Evolutionary conservation across 1,140 invertebrate genomes (phyloP).

Genomic region (Mylabris phalerata): DNA sequence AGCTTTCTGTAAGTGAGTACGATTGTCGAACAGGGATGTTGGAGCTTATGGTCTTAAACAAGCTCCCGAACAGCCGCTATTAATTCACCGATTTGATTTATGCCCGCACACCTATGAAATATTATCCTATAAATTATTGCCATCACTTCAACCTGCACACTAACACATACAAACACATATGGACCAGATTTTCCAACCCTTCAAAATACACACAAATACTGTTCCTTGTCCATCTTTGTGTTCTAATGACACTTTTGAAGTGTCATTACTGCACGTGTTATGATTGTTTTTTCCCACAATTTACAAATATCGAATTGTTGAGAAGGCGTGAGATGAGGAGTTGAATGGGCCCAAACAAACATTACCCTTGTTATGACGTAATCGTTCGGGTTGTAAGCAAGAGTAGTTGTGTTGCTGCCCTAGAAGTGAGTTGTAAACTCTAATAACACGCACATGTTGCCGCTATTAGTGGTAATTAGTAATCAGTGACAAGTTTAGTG

Average conservation of each 20-base stretch:
- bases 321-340: conserved; percentile 2
- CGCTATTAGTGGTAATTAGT: conserved; percentile 32
- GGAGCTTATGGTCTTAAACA: conserved; percentile 30
- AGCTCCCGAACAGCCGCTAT: conserved; percentile 17
- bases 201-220: too few species aligned
- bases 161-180: conserved; percentile 1
- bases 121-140: conserved; percentile 26
- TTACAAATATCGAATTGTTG: background rate
- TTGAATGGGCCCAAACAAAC: conserved; percentile 16
- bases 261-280: too few species aligned
- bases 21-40: conserved; percentile 24
- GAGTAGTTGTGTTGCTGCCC: conserved; percentile 14
- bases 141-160: conserved; percentile 14
- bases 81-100: conserved; percentile 29
- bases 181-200: conserved; percentile 3
- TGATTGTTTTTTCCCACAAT: too few species aligned
- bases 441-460: conserved; percentile 30
- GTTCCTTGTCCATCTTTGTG: too few species aligned
- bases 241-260: too few species aligned
- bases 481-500: conserved; percentile 26
- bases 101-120: conserved; percentile 25
- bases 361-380: conserved; percentile 29
- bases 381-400: conserved; percentile 21
- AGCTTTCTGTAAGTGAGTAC: conserved; percentile 11
- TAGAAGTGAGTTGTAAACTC: conserved; percentile 28